phyloP scores from a whole-genome alignment of 2,888 invertebrate genomes.

The Teleogryllus oceanicus region DNA sequence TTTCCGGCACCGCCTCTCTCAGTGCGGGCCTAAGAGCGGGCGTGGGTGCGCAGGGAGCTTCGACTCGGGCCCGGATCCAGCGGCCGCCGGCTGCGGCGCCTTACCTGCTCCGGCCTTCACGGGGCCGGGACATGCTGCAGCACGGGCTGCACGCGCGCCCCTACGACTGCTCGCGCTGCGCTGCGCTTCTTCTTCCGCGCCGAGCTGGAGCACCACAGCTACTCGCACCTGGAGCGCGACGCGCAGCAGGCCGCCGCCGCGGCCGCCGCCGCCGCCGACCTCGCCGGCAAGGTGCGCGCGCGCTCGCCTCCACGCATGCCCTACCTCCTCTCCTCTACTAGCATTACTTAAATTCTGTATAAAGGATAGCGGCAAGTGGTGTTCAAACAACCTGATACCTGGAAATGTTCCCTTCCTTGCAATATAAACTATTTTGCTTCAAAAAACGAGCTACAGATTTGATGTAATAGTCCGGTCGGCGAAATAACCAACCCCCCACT shows the following conservation, averaged over 20 bases:
- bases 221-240: conserved; percentile 41
- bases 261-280: conserved; percentile 18
- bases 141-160: conserved; percentile 78
- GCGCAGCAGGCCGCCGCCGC: conserved; percentile 18
- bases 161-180: conserved; percentile 79
- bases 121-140: conserved; percentile 70
- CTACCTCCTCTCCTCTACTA: no score
- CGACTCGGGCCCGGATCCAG: conserved; percentile 57
- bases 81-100: conserved; percentile 70
- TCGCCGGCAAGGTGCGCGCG: conserved; percentile 27
- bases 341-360: no score
- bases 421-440: no score
- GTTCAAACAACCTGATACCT: no score
- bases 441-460: no score
- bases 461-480: no score
- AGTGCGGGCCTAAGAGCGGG: no score
- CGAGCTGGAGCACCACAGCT: conserved; percentile 80
- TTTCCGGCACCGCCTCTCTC: no score
- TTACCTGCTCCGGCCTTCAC: conserved; percentile 88
- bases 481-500: no score
- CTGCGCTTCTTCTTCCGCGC: conserved; percentile 87
- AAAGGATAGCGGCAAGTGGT: no score
- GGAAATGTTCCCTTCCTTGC: no score
- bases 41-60: conserved; percentile 50
- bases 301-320: no score